Evolutionary conservation across 1,140 invertebrate genomes (phyloP), one percentile per base, ranked within the genome.

Genomic region (Cyrtorhinus lividipennis): DNA sequence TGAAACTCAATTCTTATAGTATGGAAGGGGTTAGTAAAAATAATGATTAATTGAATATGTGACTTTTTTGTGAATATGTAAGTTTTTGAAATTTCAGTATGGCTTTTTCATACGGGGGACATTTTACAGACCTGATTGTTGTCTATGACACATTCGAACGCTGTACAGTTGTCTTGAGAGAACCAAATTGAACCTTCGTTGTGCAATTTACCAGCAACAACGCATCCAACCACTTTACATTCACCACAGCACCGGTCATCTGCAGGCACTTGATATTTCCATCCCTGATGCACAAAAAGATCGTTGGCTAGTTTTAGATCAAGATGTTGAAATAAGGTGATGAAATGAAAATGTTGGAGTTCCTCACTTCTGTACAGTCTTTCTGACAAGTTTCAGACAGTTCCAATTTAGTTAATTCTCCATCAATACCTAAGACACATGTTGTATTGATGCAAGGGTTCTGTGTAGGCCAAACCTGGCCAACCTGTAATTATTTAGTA

Each of bases 121-220:
- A n/a, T n/a, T n/a, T n/a, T n/a, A n/a, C n/a, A n/a, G n/a, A 83
- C 81, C 53, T 74, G 75, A 62, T 76, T 78, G 64, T 82, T 77
- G 13, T 71, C 65, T 10, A 76, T 69, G 1, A 75, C 61, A 66
- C 83, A 86, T 5, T 72, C 72, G 62, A 78, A 83, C 44, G 75
- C 78, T 1, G 82, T 85, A 68, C 86, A 89, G 67, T 82, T 83
- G 69, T 87, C 83, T 0, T 68, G 30, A 0, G 82, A 83, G 24
- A 71, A 73, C 85, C 85, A 88, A 1, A 67, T 74, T 0, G 75
- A 70, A 1, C 76, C 79, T n/a, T 81, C 69, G 27, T 78, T 63
- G 44, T 76, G 78, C 8, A 78, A 65, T 2, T 68, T 63, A 1
- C 79, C 79, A 0, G 79, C 78, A 15, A 83, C 72, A 0, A 87